A percentile compares a stretch with the other conserved stretches of the same genome.
Evolutionary conservation across 2,113 vertebrate genomes (phyloP).

Genomic region (Poeciliopsis turrubarensis): DNA sequence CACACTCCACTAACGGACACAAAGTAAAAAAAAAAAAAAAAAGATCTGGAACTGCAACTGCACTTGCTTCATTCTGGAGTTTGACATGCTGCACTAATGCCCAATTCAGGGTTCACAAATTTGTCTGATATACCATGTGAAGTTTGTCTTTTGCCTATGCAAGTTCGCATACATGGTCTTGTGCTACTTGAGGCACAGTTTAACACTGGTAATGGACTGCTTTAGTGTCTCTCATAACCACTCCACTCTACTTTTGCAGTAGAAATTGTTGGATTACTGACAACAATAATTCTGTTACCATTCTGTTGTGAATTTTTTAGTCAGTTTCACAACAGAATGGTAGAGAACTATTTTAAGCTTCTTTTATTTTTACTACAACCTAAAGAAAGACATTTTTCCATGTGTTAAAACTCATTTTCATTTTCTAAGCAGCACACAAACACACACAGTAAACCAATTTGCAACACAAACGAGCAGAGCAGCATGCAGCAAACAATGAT

Average conservation of each 20-base stretch:
- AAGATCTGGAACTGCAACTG: not conserved
- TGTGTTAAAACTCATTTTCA: slow-evolving; percentile 28
- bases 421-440: slow-evolving; percentile 12
- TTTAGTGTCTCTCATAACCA: slow-evolving; percentile 60
- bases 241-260: slow-evolving; percentile 64
- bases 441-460: slow-evolving; percentile 18
- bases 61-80: slow-evolving; percentile 13
- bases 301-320: slow-evolving; percentile 8
- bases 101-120: slow-evolving; percentile 31
- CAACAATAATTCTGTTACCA: slow-evolving; percentile 36
- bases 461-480: slow-evolving; percentile 12
- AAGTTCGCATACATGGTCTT: slow-evolving; percentile 10
- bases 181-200: slow-evolving; percentile 30
- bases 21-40: not conserved
- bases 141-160: slow-evolving; percentile 23
- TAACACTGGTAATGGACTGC: slow-evolving; percentile 42
- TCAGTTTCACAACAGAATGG: slow-evolving; percentile 45
- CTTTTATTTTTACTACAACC: slow-evolving; percentile 27
- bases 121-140: slow-evolving; percentile 25
- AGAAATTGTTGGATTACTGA: slow-evolving; percentile 65
- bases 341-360: slow-evolving; percentile 26
- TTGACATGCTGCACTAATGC: slow-evolving; percentile 27
- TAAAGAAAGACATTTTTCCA: slow-evolving; percentile 48
- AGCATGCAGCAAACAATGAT: slow-evolving; percentile 44
- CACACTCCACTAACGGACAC: not conserved